Evolutionary conservation across 53 echinoderm and acorn worm genomes (phyloP), one percentile per base, ranked within the genome.

Genomic region (Patiria pectinifera): DNA sequence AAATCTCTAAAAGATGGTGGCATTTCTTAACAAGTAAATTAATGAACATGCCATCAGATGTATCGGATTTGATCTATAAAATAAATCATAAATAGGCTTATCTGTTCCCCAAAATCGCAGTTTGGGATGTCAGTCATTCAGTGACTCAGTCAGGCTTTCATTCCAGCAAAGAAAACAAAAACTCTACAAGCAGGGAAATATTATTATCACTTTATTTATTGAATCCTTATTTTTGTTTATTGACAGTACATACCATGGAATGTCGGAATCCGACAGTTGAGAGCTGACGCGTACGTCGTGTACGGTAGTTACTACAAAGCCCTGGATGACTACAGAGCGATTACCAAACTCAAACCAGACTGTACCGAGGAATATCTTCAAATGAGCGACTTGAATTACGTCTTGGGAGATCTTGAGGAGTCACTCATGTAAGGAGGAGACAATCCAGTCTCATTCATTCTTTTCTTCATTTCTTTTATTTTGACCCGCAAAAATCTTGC

Each of bases 281-380:
- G 99, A 48, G 94, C 99, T 6, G 91, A 99, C 46, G 96, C 95
- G 16, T 97, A 99, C 92, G 47, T 91, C 12, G 44, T 85, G 77
- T 46, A 80, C 3, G 99, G 99, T 10, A 94, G 95, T 22, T 82
- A 94, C 10, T 95, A 96, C 91, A 97, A 99, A 87, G 97, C 95
- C 6, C 93, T 99, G 2, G 99, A 99, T 78, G 99, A 99, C 76
- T 92, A 86, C 49, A 91, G 91, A 62, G 93, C 97, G 13, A 86
- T 96, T 22, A 97, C 96, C 2, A 95, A 92, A 76, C 89, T 99
- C n/a, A 92, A 93, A 71, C 96, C 97, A 45, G 99, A 99, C 83
- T 96, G 96, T 92, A 99, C 94, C 12, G 95, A 89, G 24, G 93
- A 93, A 62, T 97, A 82, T 80, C 93, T 91, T 60, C 85, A 97